These are phyloP conservation scores for Lasioglossum pauxillum DNA, from an alignment of 2,888 invertebrate genomes.

Conservation along the genomic window DNA sequence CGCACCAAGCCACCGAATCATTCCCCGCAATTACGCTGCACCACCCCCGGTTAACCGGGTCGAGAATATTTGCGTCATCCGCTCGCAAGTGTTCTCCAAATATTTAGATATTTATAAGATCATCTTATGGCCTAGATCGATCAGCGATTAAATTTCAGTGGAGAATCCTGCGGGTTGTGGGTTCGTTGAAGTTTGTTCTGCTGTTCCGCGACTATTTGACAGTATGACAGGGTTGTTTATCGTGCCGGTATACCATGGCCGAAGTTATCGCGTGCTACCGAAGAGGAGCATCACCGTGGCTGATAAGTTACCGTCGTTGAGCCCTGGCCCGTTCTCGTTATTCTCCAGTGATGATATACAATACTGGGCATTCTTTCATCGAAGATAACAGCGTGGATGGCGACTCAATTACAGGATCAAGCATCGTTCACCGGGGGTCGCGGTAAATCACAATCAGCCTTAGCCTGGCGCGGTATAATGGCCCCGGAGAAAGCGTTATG, in stretches of 20 bases:
- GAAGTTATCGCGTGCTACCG: conserved; percentile 7
- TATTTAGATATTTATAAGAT: neutral
- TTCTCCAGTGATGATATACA: conserved; percentile 21
- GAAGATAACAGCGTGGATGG: conserved; percentile 49
- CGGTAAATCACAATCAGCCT: conserved; percentile 80
- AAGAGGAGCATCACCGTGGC: neutral
- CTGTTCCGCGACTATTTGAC: neutral
- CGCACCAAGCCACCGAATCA: neutral
- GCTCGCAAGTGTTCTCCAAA: neutral
- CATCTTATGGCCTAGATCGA: neutral
- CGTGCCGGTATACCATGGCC: neutral
- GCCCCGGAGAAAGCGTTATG: conserved; percentile 63
- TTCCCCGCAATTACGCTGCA: neutral
- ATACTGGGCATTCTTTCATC: conserved; percentile 29
- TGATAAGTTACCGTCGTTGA: conserved; percentile 64
- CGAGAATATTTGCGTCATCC: neutral
- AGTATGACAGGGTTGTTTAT: neutral
- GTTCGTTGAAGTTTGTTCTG: neutral
- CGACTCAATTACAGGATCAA: conserved; percentile 80
- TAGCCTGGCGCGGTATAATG: conserved; percentile 51
- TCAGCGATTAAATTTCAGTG: neutral
- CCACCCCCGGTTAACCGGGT: neutral
- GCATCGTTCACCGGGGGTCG: conserved; percentile 69
- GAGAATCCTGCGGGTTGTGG: neutral
- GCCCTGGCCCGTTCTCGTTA: conserved; percentile 27